Evolutionary conservation across 53 echinoderm and acorn worm species (phyloP), one percentile per base, ranked within the genome.

Genomic region (Holothuria leucospilota): DNA sequence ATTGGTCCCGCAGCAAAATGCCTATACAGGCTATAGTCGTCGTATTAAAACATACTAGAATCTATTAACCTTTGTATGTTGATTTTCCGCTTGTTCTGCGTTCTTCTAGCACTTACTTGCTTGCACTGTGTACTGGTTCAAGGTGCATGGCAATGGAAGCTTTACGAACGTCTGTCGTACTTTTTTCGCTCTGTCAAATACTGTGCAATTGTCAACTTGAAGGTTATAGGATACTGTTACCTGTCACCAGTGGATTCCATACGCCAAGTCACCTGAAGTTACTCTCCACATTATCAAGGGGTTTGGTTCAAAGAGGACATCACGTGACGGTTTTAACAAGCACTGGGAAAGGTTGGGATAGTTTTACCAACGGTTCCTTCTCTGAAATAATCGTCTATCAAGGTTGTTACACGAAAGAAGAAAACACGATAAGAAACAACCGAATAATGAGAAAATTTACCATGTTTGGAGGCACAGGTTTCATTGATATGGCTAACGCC

Each of bases 201-300:
- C 18, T 56, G 16, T 56, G 18, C 18, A 16, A 56, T 18, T 56
- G 46, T 7, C 46, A 0, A 9, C 6, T 23, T 49, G 21, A 49
- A 80, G 60, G 80, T 13, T 34, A 80, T 62, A 51, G 39, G 16
- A 80, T 80, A 60, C 23, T 80, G 13, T 25, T 80, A 5, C 80
- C 80, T 14, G 62, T 80, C 3, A 80, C 80, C 13, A 60, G 80
- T 56, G 24, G 26, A 61, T 80, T 60, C 21, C 80, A 80, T 27
- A 80, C 80, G 11, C 61, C 38, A 15, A 94, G 94, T 78, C 94
- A 94, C 69, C 85, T 91, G 71, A 75, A 82, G 68, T 63, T 77
- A 4, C 88, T 89, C 13, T 61, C 91, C 10, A 64, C 82, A 52
- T 63, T 94, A 27, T 82, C 91, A 3, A 89, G 84, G 73, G 89